Evolutionary conservation across 2,888 invertebrate species (phyloP), one percentile per base, ranked within the genome.

Genomic region (Eurytoma adleriae): DNA sequence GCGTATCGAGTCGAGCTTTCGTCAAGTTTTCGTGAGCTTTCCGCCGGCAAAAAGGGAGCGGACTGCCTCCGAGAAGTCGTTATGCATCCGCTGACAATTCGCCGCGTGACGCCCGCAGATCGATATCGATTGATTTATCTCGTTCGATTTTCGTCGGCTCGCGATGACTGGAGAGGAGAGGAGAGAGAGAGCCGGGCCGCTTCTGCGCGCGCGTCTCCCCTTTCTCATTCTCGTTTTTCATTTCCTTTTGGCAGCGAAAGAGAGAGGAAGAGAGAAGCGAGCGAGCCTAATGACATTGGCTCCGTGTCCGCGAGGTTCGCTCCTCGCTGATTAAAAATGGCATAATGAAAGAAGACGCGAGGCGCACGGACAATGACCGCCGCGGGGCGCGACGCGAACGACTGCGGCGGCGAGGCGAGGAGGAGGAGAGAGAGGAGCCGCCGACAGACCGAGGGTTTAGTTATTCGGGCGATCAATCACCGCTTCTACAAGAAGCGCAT

Each of bases 61-160:
- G 56, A 48, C 5, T 27, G 18, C 20, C 40, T 56, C 56, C 61
- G 68, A 78, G 76, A 79, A 80, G 77, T 82, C 80, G 82, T 80
- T 80, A 80, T 82, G 76, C 78, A 80, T 68, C 61, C 78, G 83
- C 79, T 83, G 78, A 81, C 83, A 79, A 82, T 81, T 82, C 83
- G 69, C 83, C 66, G 82, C 83, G 79, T 84, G 84, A 83, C 83
- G 83, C 81, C 78, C 73, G 24, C 24, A 84, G 84, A 86, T 86
- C 86, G 87, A 87, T 88, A 88, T 86, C 88, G 88, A 88, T 89
- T 89, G 88, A 89, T 89, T 89, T 88, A 89, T 89, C 88, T 88
- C 85, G 84, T 82, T 83, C 86, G 87, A 88, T 87, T 83, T 83
- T 85, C 83, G 70, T 62, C 80, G 82, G 70, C 71, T 66, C 54